phyloP scores from a whole-genome alignment of 2,797 vertebrate species.

The Carapus acus region DNA sequence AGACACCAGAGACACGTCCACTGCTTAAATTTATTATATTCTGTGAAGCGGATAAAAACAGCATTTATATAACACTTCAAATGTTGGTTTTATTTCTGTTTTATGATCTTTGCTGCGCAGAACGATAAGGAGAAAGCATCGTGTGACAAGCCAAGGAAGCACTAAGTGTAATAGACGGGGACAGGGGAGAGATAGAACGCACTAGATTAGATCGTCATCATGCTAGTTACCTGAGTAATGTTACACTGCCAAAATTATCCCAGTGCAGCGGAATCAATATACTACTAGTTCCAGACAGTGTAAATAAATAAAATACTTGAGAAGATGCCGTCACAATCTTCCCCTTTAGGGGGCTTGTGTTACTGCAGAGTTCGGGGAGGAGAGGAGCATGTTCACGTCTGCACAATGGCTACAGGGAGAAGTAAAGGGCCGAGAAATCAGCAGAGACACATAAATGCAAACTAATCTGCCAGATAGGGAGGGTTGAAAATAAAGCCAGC shows the following conservation, averaged over 20 bases:
- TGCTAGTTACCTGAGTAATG: slow-evolving; percentile 28
- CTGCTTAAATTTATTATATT: slow-evolving; percentile 6
- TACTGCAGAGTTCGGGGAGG: slow-evolving; percentile 1
- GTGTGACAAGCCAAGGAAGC: slow-evolving; percentile 7
- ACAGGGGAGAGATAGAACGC: background rate
- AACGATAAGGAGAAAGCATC: slow-evolving; percentile 12
- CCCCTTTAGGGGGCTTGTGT: background rate
- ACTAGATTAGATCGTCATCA: background rate
- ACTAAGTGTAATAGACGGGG: background rate
- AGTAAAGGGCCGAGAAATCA: background rate
- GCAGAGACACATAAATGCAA: background rate
- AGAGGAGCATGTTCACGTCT: background rate
- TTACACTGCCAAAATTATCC: slow-evolving; percentile 20
- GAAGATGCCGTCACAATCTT: background rate
- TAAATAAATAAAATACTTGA: slow-evolving; percentile 13
- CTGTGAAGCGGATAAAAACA: slow-evolving; percentile 19
- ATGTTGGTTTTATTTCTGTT: slow-evolving; percentile 13
- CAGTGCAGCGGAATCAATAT: background rate
- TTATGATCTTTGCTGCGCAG: slow-evolving; percentile 22
- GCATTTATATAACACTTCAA: background rate
- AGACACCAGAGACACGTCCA: slow-evolving; percentile 18
- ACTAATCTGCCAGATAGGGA: too few species aligned
- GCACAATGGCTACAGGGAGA: background rate
- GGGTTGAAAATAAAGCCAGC: too few species aligned
- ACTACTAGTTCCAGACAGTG: background rate